Conservation (phyloP, 2,888 invertebrate genomes). For the Eristalinus aeneus region DNA sequence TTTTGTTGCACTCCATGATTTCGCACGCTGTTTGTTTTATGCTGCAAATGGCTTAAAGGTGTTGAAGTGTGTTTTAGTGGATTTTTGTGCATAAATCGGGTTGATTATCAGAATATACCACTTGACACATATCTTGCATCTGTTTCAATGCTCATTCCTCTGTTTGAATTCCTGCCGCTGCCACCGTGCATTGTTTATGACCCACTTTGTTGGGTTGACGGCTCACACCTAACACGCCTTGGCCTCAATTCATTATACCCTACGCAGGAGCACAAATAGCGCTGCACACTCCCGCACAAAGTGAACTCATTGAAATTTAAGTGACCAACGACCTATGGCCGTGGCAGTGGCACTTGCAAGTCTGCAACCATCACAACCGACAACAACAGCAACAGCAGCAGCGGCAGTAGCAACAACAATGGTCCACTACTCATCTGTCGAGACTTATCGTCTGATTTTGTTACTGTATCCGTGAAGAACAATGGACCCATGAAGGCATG, state of each 20-base stretch:
- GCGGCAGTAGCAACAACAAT: neutral
- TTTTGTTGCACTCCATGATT: neutral
- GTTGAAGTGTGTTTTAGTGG: neutral
- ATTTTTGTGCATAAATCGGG: neutral
- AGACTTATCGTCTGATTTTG: neutral
- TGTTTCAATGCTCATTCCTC: too few species aligned
- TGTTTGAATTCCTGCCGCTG: too few species aligned
- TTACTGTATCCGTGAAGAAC: neutral
- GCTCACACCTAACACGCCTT: neutral
- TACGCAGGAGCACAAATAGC: neutral
- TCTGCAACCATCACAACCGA: neutral
- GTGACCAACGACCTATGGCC: neutral
- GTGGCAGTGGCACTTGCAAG: neutral
- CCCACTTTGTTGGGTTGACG: neutral
- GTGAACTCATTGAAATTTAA: too few species aligned
- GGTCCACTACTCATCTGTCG: neutral
- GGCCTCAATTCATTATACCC: neutral
- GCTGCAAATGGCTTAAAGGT: neutral
- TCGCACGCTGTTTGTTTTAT: neutral
- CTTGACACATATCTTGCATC: too few species aligned
- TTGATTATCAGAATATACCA: too few species aligned
- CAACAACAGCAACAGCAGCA: neutral
- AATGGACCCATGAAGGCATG: neutral
- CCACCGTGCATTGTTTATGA: too few species aligned
- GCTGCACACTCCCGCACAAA: neutral